A percentile compares a stretch with the other conserved stretches of the same genome.
These are phyloP conservation scores for Ranitomeya variabilis DNA, from an alignment of 2,113 vertebrate genomes.

Conservation along the genomic window DNA sequence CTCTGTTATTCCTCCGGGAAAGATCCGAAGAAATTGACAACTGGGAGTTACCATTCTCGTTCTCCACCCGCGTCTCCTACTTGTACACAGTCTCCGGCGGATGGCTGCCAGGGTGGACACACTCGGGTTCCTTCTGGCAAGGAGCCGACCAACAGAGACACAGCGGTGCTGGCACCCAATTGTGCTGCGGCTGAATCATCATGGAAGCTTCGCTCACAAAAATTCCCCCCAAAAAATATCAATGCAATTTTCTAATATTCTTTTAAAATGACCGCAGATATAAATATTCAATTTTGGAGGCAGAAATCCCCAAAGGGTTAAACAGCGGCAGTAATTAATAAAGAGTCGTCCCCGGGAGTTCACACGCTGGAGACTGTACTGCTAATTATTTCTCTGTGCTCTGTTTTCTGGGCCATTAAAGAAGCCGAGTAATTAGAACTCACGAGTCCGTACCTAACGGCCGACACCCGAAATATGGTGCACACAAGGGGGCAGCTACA, in stretches of 20 bases:
- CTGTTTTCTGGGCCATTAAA: background rate
- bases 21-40: no score
- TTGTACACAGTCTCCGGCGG: background rate
- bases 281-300: background rate
- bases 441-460: background rate
- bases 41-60: no score
- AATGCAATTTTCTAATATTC: no score
- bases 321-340: constrained; percentile 30
- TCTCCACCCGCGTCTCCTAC: background rate
- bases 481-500: no score
- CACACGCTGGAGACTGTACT: background rate
- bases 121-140: background rate
- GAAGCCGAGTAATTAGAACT: background rate
- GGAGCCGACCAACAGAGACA: background rate
- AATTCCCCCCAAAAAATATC: no score
- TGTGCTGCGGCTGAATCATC: background rate
- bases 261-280: no score
- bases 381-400: constrained; percentile 26
- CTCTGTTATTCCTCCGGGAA: no score
- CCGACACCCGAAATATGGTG: no score
- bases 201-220: background rate
- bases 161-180: background rate
- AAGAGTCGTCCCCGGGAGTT: background rate
- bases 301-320: background rate
- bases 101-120: constrained; percentile 5